Evolutionary conservation across 2,113 vertebrate genomes (phyloP).

Genomic region (Halichoeres trimaculatus): DNA sequence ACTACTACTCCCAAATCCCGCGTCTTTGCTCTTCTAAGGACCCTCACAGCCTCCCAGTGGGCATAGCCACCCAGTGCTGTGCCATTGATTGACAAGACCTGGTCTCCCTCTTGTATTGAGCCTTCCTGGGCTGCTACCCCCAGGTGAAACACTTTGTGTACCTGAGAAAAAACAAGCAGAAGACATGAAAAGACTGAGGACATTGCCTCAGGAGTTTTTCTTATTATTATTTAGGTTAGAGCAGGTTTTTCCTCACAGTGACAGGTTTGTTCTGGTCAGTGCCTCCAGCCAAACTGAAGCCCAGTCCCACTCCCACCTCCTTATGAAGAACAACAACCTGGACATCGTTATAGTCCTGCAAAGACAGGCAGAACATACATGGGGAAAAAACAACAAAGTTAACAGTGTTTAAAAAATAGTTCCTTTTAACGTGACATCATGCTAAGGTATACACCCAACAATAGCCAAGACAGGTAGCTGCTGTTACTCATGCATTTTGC

Average conservation of each 20-base stretch:
- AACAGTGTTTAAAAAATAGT: no score
- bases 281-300: constrained; percentile 86
- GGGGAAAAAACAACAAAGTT: no score
- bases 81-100: constrained; percentile 85
- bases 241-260: constrained; percentile 74
- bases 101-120: constrained; percentile 79
- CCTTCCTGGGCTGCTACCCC: constrained; percentile 83
- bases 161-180: constrained; percentile 60
- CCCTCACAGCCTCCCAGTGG: constrained; percentile 81
- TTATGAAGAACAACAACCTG: constrained; percentile 88
- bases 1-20: constrained; percentile 82
- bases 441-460: no score
- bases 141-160: constrained; percentile 81
- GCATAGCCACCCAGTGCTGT: constrained; percentile 66
- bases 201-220: not conserved
- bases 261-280: constrained; percentile 85
- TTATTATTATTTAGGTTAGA: not conserved
- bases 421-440: no score
- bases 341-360: constrained; percentile 80
- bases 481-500: no score
- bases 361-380: not conserved
- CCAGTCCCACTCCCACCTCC: constrained; percentile 82
- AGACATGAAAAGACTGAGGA: constrained; percentile 2
- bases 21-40: constrained; percentile 73
- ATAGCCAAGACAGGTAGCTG: no score